Evolutionary conservation across 2,113 vertebrate species (phyloP), one percentile per base, ranked within the genome.

Genomic region (Labeo catla): DNA sequence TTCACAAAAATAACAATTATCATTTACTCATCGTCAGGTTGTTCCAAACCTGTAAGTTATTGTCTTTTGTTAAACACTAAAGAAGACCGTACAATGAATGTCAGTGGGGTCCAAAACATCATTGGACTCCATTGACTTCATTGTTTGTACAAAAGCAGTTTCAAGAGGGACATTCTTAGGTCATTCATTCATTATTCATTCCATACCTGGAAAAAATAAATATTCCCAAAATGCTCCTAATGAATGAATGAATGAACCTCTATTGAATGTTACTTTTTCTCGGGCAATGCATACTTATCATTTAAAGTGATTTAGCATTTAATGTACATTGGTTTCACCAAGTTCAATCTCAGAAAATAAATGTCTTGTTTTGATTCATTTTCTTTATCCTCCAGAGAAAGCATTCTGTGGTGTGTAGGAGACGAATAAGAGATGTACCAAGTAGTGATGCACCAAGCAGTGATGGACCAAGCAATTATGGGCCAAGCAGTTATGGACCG

Each of bases 341-440:
- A 23, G n/a, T 52, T 34, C 10, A 52, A 50, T n/a, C 8, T 6
- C 52, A 59, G 16, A 39, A 61, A 84, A 73, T 45, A 59, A 59
- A 11, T 15, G 52, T 86, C 78, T 57, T 63, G 4, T 86, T 86
- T 57, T 66, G 3, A 12, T 39, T 54, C n/a, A 28, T n/a, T 47
- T 68, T 73, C 10, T 85, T 36, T 83, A 66, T 76, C 36, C 28
- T 72, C 8, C 84, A 95, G 94, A 93, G 94, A 88, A 94, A 93
- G 84, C 94, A 94, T 84, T 45, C 93, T 81, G 92, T 92, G 65
- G 91, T 88, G 34, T 92, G 93, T 23, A 93, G 90, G 85, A 91
- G 90, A 87, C 92, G 91, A 23, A 19, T 52, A 77, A 54, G 47
- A 6, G 76, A 77, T 52, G 13, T 13, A 50, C 21, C 45, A 36